These are phyloP conservation scores for Alcis repandata DNA, from an alignment of 2,888 invertebrate species.

Conservation along the genomic window DNA sequence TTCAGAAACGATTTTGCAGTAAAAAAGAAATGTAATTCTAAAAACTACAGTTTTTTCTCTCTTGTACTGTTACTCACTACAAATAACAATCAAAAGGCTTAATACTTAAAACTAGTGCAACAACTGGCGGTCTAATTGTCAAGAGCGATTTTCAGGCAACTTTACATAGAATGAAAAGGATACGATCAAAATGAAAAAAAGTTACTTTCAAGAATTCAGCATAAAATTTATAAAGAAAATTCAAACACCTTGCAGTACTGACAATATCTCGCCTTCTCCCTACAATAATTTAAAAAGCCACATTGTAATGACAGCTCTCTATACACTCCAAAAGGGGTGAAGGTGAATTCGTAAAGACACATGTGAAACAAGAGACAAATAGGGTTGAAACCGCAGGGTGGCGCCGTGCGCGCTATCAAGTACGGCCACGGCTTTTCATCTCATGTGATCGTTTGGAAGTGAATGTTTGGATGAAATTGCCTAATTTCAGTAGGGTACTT, in stretches of 20 bases:
- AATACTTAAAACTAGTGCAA: too few species aligned
- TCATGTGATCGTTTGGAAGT: constrained; percentile 47
- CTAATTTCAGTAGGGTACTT: constrained; percentile 16
- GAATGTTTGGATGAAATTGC: constrained; percentile 41
- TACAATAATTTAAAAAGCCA: constrained; percentile 41
- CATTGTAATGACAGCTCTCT: constrained; percentile 40
- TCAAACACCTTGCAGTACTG: constrained; percentile 1
- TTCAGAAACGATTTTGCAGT: too few species aligned
- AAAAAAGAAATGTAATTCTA: background rate
- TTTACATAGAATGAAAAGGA: too few species aligned
- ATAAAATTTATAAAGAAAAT: background rate
- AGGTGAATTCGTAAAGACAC: constrained; percentile 50
- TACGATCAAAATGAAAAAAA: too few species aligned
- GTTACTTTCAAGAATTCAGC: too few species aligned
- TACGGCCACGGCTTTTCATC: constrained; percentile 45
- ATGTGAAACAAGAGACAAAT: constrained; percentile 51
- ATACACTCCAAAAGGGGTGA: constrained; percentile 42
- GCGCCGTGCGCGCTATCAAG: constrained; percentile 29
- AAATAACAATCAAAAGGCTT: too few species aligned
- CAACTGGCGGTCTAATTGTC: too few species aligned
- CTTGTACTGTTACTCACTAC: too few species aligned
- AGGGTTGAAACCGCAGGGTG: constrained; percentile 54
- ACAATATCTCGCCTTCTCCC: constrained; percentile 18
- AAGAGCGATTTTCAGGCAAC: too few species aligned
- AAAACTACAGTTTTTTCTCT: background rate